A percentile compares a stretch with the other conserved stretches of the same genome.
Evolutionary conservation across 2,113 vertebrate species (phyloP).

Genomic region (Zosterops pallidus): DNA sequence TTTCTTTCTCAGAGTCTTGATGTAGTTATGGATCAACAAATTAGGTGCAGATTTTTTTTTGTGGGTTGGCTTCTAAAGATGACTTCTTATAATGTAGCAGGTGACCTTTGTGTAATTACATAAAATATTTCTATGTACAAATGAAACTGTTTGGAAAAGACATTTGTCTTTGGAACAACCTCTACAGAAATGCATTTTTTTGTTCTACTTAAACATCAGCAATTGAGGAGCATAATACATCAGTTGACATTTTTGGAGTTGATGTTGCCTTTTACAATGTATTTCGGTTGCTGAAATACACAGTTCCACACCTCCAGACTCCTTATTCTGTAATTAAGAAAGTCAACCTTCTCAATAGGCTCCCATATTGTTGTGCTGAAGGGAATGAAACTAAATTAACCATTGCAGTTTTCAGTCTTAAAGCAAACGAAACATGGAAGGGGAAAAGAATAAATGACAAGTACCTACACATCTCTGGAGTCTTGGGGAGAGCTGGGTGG

Average conservation of each 20-base stretch:
- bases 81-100: not conserved
- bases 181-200: not conserved
- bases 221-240: not conserved
- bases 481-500: not conserved
- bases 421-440: not conserved
- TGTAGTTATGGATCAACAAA: constrained; percentile 12
- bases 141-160: not conserved
- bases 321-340: not conserved
- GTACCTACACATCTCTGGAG: not conserved
- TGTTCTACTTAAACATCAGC: not conserved
- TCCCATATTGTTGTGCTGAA: not conserved
- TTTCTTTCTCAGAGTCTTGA: not conserved
- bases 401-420: not conserved
- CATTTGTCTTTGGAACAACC: not conserved
- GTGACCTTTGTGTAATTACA: not conserved
- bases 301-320: not conserved
- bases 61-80: not conserved
- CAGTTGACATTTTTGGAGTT: not conserved
- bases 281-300: not conserved
- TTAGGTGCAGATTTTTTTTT: not conserved
- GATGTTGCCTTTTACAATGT: not conserved
- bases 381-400: not conserved
- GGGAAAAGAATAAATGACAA: not conserved
- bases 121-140: not conserved
- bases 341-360: not conserved